phyloP scores from a whole-genome alignment of 1,140 invertebrate species.

The Parasteatoda tepidariorum region DNA sequence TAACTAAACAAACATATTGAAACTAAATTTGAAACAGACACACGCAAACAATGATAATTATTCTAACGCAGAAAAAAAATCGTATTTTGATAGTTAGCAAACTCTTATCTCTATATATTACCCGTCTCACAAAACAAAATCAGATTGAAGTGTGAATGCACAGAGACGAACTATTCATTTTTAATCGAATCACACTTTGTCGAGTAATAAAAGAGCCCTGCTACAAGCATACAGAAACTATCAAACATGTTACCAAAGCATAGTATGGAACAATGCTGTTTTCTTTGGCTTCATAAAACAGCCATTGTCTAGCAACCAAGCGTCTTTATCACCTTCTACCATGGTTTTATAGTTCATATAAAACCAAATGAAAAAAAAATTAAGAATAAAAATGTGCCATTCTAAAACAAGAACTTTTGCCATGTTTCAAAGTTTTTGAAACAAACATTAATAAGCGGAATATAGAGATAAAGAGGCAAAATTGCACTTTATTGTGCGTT shows the following conservation, averaged over 20 bases:
- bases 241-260: neutral
- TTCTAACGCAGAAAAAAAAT: neutral
- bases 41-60: neutral
- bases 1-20: neutral
- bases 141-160: neutral
- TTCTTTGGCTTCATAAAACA: slow-evolving; percentile 38
- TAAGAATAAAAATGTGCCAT: slow-evolving; percentile 22
- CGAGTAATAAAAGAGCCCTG: slow-evolving; percentile 25
- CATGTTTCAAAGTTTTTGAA: slow-evolving; percentile 29
- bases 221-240: neutral
- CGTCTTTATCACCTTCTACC: slow-evolving; percentile 11
- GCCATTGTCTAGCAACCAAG: slow-evolving; percentile 18
- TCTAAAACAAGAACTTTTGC: slow-evolving; percentile 4
- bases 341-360: slow-evolving; percentile 43
- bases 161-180: neutral
- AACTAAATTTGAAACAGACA: no score
- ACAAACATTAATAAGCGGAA: slow-evolving; percentile 41
- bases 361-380: slow-evolving; percentile 1
- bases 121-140: neutral
- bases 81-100: neutral
- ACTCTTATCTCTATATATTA: neutral
- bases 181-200: slow-evolving; percentile 44
- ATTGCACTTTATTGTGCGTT: slow-evolving; percentile 32
- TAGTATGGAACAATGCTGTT: slow-evolving; percentile 23
- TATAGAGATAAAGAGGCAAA: slow-evolving; percentile 40